These are phyloP conservation scores for Arbacia lixula DNA, from an alignment of 53 echinoderm and acorn worm genomes.

Conservation along the genomic window DNA sequence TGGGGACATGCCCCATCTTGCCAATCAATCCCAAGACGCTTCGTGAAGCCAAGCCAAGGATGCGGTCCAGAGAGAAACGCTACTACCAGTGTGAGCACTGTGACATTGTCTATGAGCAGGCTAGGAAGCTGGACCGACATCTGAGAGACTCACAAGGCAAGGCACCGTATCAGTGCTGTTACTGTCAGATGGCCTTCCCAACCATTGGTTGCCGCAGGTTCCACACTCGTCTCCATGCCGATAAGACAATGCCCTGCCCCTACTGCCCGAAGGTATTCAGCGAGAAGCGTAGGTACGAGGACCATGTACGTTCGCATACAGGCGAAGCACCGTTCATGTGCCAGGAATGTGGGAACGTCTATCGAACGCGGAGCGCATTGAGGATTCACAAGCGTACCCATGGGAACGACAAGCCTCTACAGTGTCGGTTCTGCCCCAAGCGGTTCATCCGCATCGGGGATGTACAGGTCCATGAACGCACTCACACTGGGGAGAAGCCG, in stretches of 20 bases:
- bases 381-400: constrained; percentile 62
- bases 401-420: constrained; percentile 52
- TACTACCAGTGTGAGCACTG: constrained; percentile 53
- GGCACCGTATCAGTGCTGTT: constrained; percentile 36
- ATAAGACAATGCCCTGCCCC: constrained; percentile 45
- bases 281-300: constrained; percentile 41
- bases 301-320: constrained; percentile 62
- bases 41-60: not conserved
- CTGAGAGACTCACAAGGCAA: not conserved
- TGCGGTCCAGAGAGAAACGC: constrained; percentile 11
- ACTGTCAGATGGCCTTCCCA: constrained; percentile 26
- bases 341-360: constrained; percentile 58
- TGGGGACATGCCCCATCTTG: constrained; percentile 47
- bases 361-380: constrained; percentile 42
- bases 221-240: constrained; percentile 29
- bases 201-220: constrained; percentile 22
- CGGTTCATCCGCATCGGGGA: constrained; percentile 50
- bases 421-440: constrained; percentile 66
- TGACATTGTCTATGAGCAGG: constrained; percentile 28
- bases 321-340: constrained; percentile 62
- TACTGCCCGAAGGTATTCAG: constrained; percentile 40
- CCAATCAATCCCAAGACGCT: constrained; percentile 31
- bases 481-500: constrained; percentile 66
- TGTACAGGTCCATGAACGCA: constrained; percentile 54
- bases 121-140: constrained; percentile 24